Evolutionary conservation across 2,888 invertebrate species (phyloP).

Genomic region (Acrobasis repandana): DNA sequence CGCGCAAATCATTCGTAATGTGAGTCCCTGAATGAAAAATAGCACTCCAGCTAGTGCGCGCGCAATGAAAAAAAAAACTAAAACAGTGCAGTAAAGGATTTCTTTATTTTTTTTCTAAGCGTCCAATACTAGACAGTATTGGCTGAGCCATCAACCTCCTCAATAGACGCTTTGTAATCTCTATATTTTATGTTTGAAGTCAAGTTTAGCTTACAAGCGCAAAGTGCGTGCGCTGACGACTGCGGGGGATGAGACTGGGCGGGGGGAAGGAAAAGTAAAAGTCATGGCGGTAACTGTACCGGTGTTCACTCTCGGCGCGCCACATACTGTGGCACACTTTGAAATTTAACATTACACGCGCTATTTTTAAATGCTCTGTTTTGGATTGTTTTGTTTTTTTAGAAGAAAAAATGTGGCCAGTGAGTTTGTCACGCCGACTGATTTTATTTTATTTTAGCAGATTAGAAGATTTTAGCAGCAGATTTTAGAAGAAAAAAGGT

Average conservation of each 20-base stretch:
- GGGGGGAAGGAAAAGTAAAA: slow-evolving; percentile 69
- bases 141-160: too few relatives aligned
- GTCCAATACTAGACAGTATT: too few relatives aligned
- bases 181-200: neutral
- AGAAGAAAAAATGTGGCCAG: neutral
- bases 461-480: neutral
- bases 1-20: too few relatives aligned
- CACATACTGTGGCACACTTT: slow-evolving; percentile 51
- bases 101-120: too few relatives aligned
- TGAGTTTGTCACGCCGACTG: neutral
- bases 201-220: slow-evolving; percentile 17
- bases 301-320: slow-evolving; percentile 67
- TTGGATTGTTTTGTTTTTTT: slow-evolving; percentile 10
- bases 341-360: slow-evolving; percentile 23
- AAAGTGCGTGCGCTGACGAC: slow-evolving; percentile 17
- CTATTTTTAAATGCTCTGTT: slow-evolving; percentile 13
- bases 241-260: slow-evolving; percentile 24
- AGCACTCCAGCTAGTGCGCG: too few relatives aligned
- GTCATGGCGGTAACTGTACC: slow-evolving; percentile 69
- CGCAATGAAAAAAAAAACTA: too few relatives aligned
- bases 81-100: too few relatives aligned
- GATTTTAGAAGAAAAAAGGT: neutral
- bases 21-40: too few relatives aligned
- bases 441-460: neutral
- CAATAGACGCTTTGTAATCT: neutral